Base-by-base conservation (phyloP, 2,888 invertebrate genomes). In the Tolmerus cingulatus region DNA sequence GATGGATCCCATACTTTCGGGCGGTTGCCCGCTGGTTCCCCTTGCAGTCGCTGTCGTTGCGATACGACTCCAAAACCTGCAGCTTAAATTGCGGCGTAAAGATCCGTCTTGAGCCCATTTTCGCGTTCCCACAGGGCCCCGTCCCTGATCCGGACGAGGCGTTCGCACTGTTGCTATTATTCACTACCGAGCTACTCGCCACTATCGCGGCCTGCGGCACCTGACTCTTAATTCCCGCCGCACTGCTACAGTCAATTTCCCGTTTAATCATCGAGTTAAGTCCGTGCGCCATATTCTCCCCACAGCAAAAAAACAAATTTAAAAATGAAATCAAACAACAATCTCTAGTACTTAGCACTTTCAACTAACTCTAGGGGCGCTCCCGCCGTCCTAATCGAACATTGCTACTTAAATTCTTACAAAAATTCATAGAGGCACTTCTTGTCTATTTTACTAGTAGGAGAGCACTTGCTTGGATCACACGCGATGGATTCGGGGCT, bases 1-100 rank as follows among this genome's bases (percentile, higher is more conserved):
- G 94, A 92, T 97, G 97, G 89, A 97, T 97, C 87, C 97, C 96
- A 92, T 97, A 97, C 93, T 97, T 97, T 91, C 97, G 95, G 88
- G 97, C 97, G 23, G 97, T 97, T 3, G 97, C 97, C 86, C 97
- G 94, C 92, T 97, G 97, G 92, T 97, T 97, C 84, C 97, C 97
- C 90, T 97, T 96, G 93, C 97, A 97, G 92, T 97, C 97, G 74
- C 95, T 94, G 92, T 97, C 97, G 90, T 95, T 95, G 89, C 97
- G 94, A 92, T 97, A 97, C 76, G 97, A 97, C 92, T 97, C 97
- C 89, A 97, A 94, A 90, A 97, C 97, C 94, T 97, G 97, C 89
- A 97, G 94, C 93, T 97, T 97, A 93, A 97, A 97, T 92, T 97
- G 96, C 90, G 97, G 96, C 91, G 97, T 96, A 93, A 97, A 97